These are phyloP conservation scores for Dorcus parallelipipedus DNA, from an alignment of 2,888 invertebrate species.

Conservation along the genomic window DNA sequence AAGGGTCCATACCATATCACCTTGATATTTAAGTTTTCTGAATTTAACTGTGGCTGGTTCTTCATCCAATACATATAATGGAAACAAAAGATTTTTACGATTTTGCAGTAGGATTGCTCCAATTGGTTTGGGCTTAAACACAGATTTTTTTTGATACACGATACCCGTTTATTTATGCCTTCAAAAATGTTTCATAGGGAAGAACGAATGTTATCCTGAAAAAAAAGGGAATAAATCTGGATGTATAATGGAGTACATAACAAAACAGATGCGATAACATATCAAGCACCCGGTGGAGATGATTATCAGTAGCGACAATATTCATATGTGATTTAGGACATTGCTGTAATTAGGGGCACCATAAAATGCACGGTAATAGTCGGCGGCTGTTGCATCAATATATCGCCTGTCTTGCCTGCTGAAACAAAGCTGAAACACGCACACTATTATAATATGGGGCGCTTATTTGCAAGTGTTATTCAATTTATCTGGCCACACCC, in stretches of 20 bases:
- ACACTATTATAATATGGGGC: conserved; percentile 40
- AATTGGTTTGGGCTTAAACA: too few relatives aligned
- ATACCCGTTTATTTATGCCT: too few relatives aligned
- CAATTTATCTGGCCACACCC: conserved; percentile 51
- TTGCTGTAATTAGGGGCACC: conserved; percentile 42
- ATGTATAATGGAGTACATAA: neutral
- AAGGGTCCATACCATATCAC: too few relatives aligned
- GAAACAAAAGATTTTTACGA: too few relatives aligned
- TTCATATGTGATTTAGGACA: conserved; percentile 46
- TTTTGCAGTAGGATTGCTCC: too few relatives aligned
- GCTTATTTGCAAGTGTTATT: conserved; percentile 53
- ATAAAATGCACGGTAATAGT: conserved; percentile 41
- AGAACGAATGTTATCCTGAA: too few relatives aligned
- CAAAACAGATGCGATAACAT: conserved; percentile 26
- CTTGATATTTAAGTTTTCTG: too few relatives aligned
- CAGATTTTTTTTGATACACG: too few relatives aligned
- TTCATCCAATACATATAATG: too few relatives aligned
- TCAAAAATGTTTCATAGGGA: too few relatives aligned
- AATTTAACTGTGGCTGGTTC: too few relatives aligned
- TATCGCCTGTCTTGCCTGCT: conserved; percentile 42
- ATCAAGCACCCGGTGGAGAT: conserved; percentile 34
- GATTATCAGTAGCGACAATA: conserved; percentile 38
- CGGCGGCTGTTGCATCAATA: conserved; percentile 46
- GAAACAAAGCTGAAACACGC: conserved; percentile 39
- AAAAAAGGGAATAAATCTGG: too few relatives aligned